Base-by-base conservation (phyloP, 2,113 vertebrate genomes). In the Cyprinodon variegatus region DNA sequence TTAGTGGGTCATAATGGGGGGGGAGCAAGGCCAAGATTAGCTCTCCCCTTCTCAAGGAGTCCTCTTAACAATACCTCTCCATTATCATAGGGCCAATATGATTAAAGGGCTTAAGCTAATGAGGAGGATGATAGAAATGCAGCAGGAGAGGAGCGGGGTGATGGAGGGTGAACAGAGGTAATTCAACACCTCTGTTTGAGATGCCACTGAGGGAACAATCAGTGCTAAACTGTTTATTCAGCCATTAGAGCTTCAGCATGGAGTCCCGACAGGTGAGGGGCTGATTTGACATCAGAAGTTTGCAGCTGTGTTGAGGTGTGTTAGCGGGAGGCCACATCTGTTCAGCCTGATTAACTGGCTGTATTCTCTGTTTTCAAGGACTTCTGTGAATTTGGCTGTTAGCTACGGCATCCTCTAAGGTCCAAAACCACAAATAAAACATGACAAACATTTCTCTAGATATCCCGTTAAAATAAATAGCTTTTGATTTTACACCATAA, bases 1-100 rank as follows among this genome's bases (percentile, higher is more conserved):
- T 89, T 89, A 92, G 70, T 68, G 1, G 70, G 20, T 57, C 50
- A 79, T 93, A 93, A 92, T 93, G 91, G 90, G 90, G 83, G 76
- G 76, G 61, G 13, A 64, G 13, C 45, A 17, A 75, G 8, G 68
- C 63, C 61, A 65, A 76, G 83, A 87, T 89, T 70, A 68, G 74
- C 81, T 88, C 82, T 88, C 86, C 76, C 45, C 45, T 1, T 2
- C 1, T n/a, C 75, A 68, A 4, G 79, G 77, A 77, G 66, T 70
- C 73, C 57, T 83, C 77, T 15, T 64, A 70, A 80, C 75, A 76
- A 15, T 50, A 60, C 68, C 74, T 37, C 6, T 15, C 43, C 22
- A 68, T 77, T 65, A 91, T 89, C 82, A 22, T 41, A 36, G 6
- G 2, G 20, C 65, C 62, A 67, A 72, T 67, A 22, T 2, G 46